Evolutionary conservation across 1,140 invertebrate genomes (phyloP).

Genomic region (Monomorium pharaonis): DNA sequence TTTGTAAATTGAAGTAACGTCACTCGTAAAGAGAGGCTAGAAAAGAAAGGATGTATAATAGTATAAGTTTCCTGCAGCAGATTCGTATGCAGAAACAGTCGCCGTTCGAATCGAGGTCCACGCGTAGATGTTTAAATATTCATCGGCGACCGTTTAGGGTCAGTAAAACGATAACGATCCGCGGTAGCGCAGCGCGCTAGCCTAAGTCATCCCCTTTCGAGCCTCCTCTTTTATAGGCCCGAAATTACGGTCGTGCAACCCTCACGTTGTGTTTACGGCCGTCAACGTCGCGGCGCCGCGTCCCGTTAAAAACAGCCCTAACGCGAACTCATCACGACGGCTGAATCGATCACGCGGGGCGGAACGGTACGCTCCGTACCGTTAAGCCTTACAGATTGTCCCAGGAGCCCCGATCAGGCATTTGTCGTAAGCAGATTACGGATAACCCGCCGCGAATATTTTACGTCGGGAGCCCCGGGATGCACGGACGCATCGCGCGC

Average conservation of each 20-base stretch:
- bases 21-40: background rate
- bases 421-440: constrained; percentile 49
- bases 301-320: constrained; percentile 28
- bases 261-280: constrained; percentile 76
- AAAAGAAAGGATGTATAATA: background rate
- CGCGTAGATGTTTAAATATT: constrained; percentile 62
- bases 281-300: constrained; percentile 71
- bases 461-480: background rate
- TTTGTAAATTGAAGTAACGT: background rate
- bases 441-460: constrained; percentile 32
- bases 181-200: constrained; percentile 57
- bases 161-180: constrained; percentile 81
- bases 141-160: constrained; percentile 71
- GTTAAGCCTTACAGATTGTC: constrained; percentile 48
- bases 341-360: constrained; percentile 40
- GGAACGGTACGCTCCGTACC: background rate
- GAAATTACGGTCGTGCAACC: constrained; percentile 74
- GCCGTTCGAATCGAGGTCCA: background rate
- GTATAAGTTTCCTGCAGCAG: background rate
- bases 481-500: background rate
- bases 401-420: constrained; percentile 22
- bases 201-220: constrained; percentile 62
- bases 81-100: background rate
- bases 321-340: constrained; percentile 34
- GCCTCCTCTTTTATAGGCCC: constrained; percentile 74